Conservation (phyloP, 2,888 invertebrate genomes). For the Lepidochitona cinerea region DNA sequence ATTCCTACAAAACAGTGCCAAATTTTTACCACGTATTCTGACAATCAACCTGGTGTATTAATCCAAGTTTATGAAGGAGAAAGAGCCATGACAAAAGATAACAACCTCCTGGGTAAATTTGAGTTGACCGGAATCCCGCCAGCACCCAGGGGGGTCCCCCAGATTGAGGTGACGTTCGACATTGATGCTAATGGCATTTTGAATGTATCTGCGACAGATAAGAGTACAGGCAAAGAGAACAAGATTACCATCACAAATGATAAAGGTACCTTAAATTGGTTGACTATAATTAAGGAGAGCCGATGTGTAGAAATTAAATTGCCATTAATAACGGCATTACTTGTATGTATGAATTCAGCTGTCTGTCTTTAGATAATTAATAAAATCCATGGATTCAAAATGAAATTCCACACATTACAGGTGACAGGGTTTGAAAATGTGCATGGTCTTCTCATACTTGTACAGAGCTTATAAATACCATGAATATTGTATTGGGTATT, state of each 20-base stretch:
- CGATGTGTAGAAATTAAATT: too few relatives aligned
- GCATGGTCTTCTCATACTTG: too few relatives aligned
- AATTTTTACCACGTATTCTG: slow-evolving; percentile 96
- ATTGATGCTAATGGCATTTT: slow-evolving; percentile 87
- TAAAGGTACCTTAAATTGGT: slow-evolving; percentile 73
- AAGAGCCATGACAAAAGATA: slow-evolving; percentile 71
- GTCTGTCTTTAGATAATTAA: too few relatives aligned
- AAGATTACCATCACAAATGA: slow-evolving; percentile 80
- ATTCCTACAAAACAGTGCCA: slow-evolving; percentile 98
- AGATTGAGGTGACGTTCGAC: slow-evolving; percentile 76
- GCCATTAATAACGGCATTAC: too few relatives aligned
- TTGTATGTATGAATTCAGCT: too few relatives aligned
- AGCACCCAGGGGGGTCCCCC: slow-evolving; percentile 90
- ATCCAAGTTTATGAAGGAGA: slow-evolving; percentile 71
- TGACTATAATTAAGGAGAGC: background rate
- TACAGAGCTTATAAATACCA: too few relatives aligned
- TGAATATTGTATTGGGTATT: too few relatives aligned
- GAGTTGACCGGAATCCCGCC: slow-evolving; percentile 97
- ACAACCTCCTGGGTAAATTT: slow-evolving; percentile 92
- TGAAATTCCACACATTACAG: too few relatives aligned
- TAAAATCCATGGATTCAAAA: too few relatives aligned
- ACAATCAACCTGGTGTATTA: slow-evolving; percentile 88
- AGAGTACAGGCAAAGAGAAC: slow-evolving; percentile 76
- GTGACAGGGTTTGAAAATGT: too few relatives aligned
- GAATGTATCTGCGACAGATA: slow-evolving; percentile 93